Conservation (phyloP, 2,113 vertebrate species). For the Mormyrus iriodes region DNA sequence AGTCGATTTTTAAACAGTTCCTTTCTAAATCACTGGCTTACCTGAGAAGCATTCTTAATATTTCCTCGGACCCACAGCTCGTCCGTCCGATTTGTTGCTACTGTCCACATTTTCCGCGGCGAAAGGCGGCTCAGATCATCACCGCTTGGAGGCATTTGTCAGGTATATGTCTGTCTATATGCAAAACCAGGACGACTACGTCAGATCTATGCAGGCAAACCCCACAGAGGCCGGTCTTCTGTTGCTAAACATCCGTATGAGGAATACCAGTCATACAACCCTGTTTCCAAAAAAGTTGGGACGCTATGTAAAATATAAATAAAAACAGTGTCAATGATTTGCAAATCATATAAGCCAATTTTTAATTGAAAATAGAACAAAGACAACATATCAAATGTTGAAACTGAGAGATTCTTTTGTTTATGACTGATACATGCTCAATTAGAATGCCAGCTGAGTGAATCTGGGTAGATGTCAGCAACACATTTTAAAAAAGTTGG, state of each 20-base stretch:
- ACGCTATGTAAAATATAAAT: neutral
- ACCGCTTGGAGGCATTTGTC: neutral
- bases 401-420: too few relatives aligned
- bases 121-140: neutral
- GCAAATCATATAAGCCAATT: neutral
- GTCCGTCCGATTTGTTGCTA: slow-evolving; percentile 25
- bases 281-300: neutral
- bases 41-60: slow-evolving; percentile 27
- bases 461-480: too few relatives aligned
- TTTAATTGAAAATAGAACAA: too few relatives aligned
- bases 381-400: too few relatives aligned
- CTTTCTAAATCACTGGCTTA: slow-evolving; percentile 25
- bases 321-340: neutral
- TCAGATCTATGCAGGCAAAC: neutral
- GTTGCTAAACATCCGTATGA: neutral
- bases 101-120: slow-evolving; percentile 33
- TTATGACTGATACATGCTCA: too few relatives aligned
- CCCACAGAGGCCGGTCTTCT: neutral
- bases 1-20: neutral
- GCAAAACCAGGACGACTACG: neutral
- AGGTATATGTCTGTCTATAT: neutral
- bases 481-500: too few relatives aligned
- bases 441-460: too few relatives aligned
- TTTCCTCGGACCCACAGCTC: neutral
- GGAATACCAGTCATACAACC: neutral